Evolutionary conservation across 2,113 vertebrate genomes (phyloP).

Genomic region (Antennarius striatus): DNA sequence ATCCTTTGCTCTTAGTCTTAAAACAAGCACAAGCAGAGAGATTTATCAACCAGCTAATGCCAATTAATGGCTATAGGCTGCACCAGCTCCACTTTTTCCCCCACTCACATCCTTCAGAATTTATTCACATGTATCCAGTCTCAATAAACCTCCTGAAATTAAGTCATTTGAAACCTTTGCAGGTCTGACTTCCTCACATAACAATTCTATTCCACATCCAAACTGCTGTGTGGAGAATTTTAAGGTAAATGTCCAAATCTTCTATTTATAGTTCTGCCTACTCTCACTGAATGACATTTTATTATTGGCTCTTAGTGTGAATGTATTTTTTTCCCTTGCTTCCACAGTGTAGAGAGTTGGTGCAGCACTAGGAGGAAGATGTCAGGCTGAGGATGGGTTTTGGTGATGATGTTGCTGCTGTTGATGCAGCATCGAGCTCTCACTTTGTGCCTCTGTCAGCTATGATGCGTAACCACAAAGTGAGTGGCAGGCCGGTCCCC

Average conservation of each 20-base stretch:
- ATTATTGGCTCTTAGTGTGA: constrained; percentile 60
- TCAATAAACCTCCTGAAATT: constrained; percentile 44
- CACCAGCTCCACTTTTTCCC: constrained; percentile 31
- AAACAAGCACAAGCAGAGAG: no score
- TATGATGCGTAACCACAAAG: constrained; percentile 72
- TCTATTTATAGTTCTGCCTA: constrained; percentile 63
- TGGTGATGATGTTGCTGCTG: constrained; percentile 74
- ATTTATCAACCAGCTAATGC: constrained; percentile 60
- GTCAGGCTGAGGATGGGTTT: constrained; percentile 74
- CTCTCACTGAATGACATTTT: constrained; percentile 63
- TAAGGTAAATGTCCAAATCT: constrained; percentile 60
- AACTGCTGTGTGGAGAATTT: constrained; percentile 45
- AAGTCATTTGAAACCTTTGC: constrained; percentile 48
- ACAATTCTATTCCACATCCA: constrained; percentile 56
- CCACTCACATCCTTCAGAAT: constrained; percentile 43
- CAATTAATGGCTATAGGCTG: constrained; percentile 50
- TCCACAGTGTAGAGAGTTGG: constrained; percentile 57
- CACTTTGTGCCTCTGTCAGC: constrained; percentile 76
- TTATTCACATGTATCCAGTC: constrained; percentile 27
- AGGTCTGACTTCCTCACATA: constrained; percentile 37
- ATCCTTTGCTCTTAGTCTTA: constrained; percentile 45
- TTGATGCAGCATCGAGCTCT: constrained; percentile 72
- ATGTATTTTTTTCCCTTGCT: constrained; percentile 30
- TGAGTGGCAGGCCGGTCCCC: constrained; percentile 72
- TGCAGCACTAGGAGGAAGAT: constrained; percentile 73